Percentiles rank a stretch among this genome's conserved stretches.
Evolutionary conservation across 2,113 vertebrate species (phyloP).

Genomic region (Hippopotamus amphibius): DNA sequence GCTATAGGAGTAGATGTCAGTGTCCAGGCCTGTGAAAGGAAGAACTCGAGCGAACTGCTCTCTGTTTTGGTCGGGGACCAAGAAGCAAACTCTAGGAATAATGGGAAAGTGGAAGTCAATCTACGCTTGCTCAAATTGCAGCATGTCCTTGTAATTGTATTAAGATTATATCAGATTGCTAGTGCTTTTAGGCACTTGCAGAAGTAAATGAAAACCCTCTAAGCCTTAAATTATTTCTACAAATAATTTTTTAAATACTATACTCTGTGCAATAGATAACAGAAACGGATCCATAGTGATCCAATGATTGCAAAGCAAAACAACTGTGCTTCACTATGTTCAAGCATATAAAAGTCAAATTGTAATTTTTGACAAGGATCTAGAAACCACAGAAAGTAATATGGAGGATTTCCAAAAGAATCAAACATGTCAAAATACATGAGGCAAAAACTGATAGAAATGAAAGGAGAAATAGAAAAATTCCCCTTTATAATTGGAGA

Average conservation of each 20-base stretch:
- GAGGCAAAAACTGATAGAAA: background rate
- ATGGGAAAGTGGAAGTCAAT: background rate
- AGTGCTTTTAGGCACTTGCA: background rate
- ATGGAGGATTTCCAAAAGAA: background rate
- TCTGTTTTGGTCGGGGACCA: background rate
- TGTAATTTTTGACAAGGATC: background rate
- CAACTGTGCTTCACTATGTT: background rate
- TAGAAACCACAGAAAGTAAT: background rate
- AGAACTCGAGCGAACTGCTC: background rate
- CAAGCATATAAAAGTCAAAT: background rate
- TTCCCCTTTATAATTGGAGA: background rate
- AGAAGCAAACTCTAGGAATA: background rate
- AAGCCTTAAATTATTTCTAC: background rate
- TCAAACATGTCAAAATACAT: background rate
- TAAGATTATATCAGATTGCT: background rate
- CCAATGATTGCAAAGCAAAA: background rate
- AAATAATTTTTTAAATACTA: background rate
- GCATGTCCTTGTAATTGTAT: background rate
- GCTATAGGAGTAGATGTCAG: background rate
- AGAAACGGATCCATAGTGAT: background rate
- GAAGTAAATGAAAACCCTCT: background rate
- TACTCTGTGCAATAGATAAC: background rate
- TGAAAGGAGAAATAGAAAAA: background rate
- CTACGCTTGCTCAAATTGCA: background rate
- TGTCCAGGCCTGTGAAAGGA: background rate